A percentile compares a stretch with the other conserved stretches of the same genome.
These are phyloP conservation scores for Semotilus atromaculatus DNA, from an alignment of 2,797 vertebrate genomes.

Conservation along the genomic window DNA sequence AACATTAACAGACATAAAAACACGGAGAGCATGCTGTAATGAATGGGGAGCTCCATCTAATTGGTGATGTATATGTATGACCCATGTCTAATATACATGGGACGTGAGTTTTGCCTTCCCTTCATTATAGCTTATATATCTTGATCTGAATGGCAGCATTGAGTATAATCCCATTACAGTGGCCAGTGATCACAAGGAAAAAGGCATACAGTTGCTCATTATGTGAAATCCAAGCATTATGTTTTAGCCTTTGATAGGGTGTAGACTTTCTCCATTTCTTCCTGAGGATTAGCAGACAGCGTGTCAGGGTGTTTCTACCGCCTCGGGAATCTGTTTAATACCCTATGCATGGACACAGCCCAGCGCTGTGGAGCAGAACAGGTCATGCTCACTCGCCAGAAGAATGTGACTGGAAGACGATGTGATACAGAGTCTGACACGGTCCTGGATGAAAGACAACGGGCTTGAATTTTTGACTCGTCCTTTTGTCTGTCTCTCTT, in stretches of 20 bases:
- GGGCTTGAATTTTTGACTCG: conserved; percentile 13
- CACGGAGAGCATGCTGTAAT: conserved; percentile 7
- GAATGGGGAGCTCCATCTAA: background rate
- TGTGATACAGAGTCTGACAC: conserved; percentile 49
- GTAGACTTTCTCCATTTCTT: conserved; percentile 12
- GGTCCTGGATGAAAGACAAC: conserved; percentile 22
- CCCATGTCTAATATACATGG: conserved; percentile 1
- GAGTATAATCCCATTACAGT: conserved; percentile 45
- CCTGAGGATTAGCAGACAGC: conserved; percentile 22
- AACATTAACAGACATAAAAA: conserved; percentile 27
- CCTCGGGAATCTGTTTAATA: conserved; percentile 52
- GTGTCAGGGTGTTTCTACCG: background rate
- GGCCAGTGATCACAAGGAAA: conserved; percentile 21
- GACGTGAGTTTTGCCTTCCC: conserved; percentile 15
- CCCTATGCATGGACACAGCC: conserved; percentile 42
- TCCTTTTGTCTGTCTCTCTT: background rate
- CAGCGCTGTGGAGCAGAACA: conserved; percentile 53
- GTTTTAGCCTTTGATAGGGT: conserved; percentile 5
- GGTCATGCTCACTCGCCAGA: conserved; percentile 34
- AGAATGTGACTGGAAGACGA: conserved; percentile 27
- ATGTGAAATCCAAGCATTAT: conserved; percentile 34
- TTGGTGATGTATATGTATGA: conserved; percentile 3
- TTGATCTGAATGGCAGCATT: conserved; percentile 9
- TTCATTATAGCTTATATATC: background rate
- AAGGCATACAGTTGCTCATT: conserved; percentile 2